Base-by-base conservation (phyloP, 2,888 invertebrate genomes). In the Hypercompe scribonia region DNA sequence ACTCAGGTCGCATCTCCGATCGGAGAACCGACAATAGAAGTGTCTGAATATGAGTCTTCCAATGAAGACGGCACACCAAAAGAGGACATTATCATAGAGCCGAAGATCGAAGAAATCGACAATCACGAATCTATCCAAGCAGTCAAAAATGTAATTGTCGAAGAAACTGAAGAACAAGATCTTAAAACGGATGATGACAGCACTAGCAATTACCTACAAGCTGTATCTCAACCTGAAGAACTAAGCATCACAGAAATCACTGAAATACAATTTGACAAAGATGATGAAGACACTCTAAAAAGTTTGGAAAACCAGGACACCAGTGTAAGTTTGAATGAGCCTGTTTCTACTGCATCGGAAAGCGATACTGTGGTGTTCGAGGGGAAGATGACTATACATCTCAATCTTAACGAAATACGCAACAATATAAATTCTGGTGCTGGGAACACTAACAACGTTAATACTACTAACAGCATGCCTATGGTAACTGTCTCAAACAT, bases 401-500 rank as follows among this genome's bases (percentile, higher is more conserved):
- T 96, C 77, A 94, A 96, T 88, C 92, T 96, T 90, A 95, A 94
- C 91, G 96, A 96, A 89, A 93, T 96, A 76, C 91, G 95, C 93
- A 94, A 93, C 90, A 94, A 93, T 86, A 87, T 91, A 88, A 93
- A 89, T 87, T 90, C 91, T 90, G 93, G 95, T 94, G 94, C 93
- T 90, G 94, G 94, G 90, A 92, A 90, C 87, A 88, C 89, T 94
- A 93, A 91, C 84, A 87, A 81, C 84, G 87, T 90, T 90, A 93
- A 91, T 82, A 83, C 91, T 84, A 88, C 92, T 94, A 95, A 93
- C 90, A 90, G 87, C 94, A 95, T 95, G 94, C 93, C 96, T 88
- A 94, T 94, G 96, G 95, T 96, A 95, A 96, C 95, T 92, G 96
- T 96, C 87, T 96, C 96, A 93, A 95, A 96, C 90, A 96, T 96